Conservation (phyloP, 2,797 vertebrate species). For the Ctenochaetus hawaiiensis region DNA sequence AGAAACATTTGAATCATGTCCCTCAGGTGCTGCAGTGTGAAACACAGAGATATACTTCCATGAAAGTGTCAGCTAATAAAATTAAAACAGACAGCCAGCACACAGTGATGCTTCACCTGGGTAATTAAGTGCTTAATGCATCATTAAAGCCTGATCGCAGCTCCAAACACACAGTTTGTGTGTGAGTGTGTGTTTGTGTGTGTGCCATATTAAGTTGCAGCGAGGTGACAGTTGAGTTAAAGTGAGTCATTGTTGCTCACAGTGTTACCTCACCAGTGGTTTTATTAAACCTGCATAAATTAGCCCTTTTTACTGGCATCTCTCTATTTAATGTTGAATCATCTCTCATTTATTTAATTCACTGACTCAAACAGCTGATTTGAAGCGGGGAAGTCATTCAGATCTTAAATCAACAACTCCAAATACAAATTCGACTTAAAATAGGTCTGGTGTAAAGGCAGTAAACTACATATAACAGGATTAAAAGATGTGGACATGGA, state of each 20-base stretch:
- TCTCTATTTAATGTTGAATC: constrained; percentile 15
- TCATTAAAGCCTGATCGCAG: constrained; percentile 66
- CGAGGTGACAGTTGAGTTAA: constrained; percentile 53
- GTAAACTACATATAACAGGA: neutral
- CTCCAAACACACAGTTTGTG: constrained; percentile 42
- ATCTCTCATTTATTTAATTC: constrained; percentile 12
- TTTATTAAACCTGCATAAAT: constrained; percentile 36
- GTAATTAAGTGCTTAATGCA: constrained; percentile 73
- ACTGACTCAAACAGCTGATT: neutral
- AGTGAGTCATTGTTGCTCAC: constrained; percentile 38
- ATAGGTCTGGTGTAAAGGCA: neutral
- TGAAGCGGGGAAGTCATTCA: neutral
- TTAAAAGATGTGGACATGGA: neutral
- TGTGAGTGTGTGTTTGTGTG: constrained; percentile 23
- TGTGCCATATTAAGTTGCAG: constrained; percentile 29
- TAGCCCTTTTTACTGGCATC: neutral
- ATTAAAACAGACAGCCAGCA: constrained; percentile 73
- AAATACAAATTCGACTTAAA: neutral
- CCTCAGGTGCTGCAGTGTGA: constrained; percentile 52
- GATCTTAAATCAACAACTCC: neutral
- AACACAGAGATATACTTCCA: constrained; percentile 52
- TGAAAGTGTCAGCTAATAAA: constrained; percentile 66
- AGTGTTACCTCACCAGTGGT: constrained; percentile 23
- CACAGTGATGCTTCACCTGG: constrained; percentile 70
- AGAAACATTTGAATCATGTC: constrained; percentile 46